Evolutionary conservation across 2,888 invertebrate species (phyloP).

Genomic region (Busseola fusca): DNA sequence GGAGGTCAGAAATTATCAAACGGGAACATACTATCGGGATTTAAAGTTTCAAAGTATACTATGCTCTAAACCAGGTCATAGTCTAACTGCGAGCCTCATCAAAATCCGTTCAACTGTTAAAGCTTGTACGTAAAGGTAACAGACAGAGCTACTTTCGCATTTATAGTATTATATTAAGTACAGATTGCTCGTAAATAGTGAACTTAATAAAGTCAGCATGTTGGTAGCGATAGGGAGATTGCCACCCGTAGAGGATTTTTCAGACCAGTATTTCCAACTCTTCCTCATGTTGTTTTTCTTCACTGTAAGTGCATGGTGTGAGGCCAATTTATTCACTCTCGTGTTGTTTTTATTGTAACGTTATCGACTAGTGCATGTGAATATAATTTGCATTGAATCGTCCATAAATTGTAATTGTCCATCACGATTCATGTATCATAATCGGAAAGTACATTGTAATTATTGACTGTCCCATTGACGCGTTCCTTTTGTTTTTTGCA

Average conservation of each 20-base stretch:
- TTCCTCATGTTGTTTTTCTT: not conserved
- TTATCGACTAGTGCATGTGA: constrained; percentile 11
- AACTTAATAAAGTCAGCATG: not conserved
- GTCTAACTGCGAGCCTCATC: not conserved
- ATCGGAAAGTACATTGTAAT: not conserved
- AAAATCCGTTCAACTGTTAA: not conserved
- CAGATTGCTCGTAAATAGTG: not conserved
- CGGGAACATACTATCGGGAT: not conserved
- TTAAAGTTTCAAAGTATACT: not conserved
- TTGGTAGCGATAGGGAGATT: not conserved
- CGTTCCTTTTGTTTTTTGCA: constrained; percentile 7
- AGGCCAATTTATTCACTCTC: constrained; percentile 4
- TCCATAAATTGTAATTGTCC: constrained; percentile 3
- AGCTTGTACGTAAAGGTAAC: not conserved
- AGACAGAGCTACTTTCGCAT: not conserved
- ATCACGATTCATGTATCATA: not conserved
- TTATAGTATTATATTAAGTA: not conserved
- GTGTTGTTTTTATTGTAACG: constrained; percentile 6
- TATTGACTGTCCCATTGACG: not conserved
- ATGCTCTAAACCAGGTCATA: not conserved
- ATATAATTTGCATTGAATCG: constrained; percentile 19
- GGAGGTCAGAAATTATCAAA: not conserved
- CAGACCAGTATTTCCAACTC: not conserved
- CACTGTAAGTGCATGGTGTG: not conserved
- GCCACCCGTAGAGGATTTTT: not conserved